Evolutionary conservation across 2,113 vertebrate species (phyloP), one percentile per base, ranked within the genome.

Genomic region (Pangasianodon gigas): DNA sequence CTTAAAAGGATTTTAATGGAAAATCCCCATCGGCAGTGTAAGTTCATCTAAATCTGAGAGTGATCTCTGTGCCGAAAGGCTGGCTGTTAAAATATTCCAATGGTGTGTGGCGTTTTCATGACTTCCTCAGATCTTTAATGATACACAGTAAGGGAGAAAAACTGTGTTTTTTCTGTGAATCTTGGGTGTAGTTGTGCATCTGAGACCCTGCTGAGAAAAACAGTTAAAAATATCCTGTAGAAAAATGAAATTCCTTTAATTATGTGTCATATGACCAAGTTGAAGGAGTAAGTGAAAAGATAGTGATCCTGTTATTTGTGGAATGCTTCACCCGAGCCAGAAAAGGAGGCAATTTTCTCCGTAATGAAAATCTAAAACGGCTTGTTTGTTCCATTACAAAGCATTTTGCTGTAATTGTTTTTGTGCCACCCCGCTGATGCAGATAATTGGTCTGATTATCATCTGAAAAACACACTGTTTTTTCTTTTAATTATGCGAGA

Each of bases 401-500:
- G 19, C 54, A 6, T 86, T 88, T 88, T 71, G 65, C 51, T 48
- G 65, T 95, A 95, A 95, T 95, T 94, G 94, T 96, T 94, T 94
- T 90, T 89, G 88, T 48, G 75, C 74, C 87, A 89, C 94, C 90
- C 93, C 92, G 84, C 92, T 92, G 93, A 92, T 91, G 94, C 93
- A 93, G 92, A 93, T 95, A 95, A 96, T 95, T 96, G 93, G 90
- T 90, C 92, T 95, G 95, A 95, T 95, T 95, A 74, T 81, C 94
- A 94, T 95, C 94, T 94, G 94, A 96, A 95, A 94, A 95, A 94
- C 92, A 92, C 90, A 13, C 32, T 91, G 32, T 85, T 69, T 74
- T 92, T 84, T 6, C 8, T 89, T 90, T 96, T 93, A 95, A 95
- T 95, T 93, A 95, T 95, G 93, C 87, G 94, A 91, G 92, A 93